Percentiles rank a stretch among this genome's conserved stretches.
phyloP scores from a whole-genome alignment of 2,113 vertebrate species.

The Condylura cristata region DNA sequence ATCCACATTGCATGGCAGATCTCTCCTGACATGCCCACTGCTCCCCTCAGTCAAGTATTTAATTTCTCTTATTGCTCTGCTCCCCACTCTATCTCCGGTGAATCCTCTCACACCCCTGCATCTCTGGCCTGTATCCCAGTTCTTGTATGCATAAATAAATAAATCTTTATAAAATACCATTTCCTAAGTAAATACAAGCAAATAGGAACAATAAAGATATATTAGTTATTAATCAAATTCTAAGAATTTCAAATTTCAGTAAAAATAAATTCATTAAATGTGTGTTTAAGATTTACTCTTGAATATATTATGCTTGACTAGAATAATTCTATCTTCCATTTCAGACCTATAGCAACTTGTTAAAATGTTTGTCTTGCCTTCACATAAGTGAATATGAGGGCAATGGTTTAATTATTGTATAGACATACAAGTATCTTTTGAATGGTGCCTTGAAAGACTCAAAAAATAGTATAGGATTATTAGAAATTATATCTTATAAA shows the following conservation, averaged over 20 bases:
- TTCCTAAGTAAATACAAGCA: background rate
- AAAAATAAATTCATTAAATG: background rate
- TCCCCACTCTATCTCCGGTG: no score
- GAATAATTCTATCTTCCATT: background rate
- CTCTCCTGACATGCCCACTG: no score
- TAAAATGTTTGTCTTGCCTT: background rate
- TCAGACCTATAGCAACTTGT: background rate
- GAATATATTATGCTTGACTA: background rate
- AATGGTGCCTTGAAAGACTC: background rate
- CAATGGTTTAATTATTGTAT: background rate
- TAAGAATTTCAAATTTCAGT: slow-evolving; percentile 33
- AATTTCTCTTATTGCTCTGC: no score
- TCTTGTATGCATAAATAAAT: no score
- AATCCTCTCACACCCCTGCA: no score
- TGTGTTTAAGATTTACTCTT: background rate
- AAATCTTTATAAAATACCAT: background rate
- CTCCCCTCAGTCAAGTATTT: no score
- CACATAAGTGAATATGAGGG: background rate
- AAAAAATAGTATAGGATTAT: background rate
- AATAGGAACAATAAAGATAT: background rate
- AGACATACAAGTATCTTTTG: background rate
- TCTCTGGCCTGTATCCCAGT: no score
- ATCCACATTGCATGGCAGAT: no score
- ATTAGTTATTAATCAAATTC: background rate
- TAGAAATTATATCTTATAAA: background rate